phyloP scores from a whole-genome alignment of 2,888 invertebrate genomes.

The Adelognathus sp. region DNA sequence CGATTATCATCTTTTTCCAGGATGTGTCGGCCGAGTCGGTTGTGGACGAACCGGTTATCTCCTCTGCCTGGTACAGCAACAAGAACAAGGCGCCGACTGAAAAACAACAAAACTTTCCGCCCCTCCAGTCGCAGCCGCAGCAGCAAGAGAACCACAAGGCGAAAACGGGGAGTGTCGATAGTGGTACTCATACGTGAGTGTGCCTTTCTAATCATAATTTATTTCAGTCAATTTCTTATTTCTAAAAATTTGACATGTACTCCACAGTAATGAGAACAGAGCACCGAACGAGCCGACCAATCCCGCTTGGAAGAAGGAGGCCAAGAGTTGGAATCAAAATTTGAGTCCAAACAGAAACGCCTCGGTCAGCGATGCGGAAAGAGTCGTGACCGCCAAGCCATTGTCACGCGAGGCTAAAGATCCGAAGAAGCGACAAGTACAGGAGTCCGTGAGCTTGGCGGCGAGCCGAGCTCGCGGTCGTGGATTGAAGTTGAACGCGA shows the following conservation, averaged over 20 bases:
- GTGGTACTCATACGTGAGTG: constrained; percentile 67
- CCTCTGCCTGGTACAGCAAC: constrained; percentile 79
- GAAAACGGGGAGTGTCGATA: constrained; percentile 62
- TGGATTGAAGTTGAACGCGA: constrained; percentile 75
- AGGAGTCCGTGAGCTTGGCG: constrained; percentile 73
- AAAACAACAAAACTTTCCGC: constrained; percentile 77
- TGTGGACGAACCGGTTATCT: constrained; percentile 78
- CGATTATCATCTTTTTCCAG: constrained; percentile 60
- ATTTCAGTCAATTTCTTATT: not conserved
- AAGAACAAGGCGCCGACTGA: constrained; percentile 75
- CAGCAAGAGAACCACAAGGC: constrained; percentile 73
- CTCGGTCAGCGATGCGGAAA: constrained; percentile 67
- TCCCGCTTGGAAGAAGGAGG: constrained; percentile 76
- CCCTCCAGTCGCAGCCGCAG: constrained; percentile 74
- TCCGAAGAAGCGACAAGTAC: constrained; percentile 72
- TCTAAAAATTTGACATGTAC: not conserved
- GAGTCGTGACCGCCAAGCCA: constrained; percentile 55
- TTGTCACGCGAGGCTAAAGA: constrained; percentile 65
- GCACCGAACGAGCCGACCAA: constrained; percentile 75
- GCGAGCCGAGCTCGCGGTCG: constrained; percentile 76
- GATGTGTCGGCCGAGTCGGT: constrained; percentile 64
- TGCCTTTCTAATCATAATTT: not conserved
- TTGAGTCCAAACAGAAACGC: constrained; percentile 72
- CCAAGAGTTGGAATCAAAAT: constrained; percentile 67
- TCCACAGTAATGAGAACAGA: constrained; percentile 76